Evolutionary conservation across 2,113 vertebrate species (phyloP), one percentile per base, ranked within the genome.

Genomic region (Condylura cristata): DNA sequence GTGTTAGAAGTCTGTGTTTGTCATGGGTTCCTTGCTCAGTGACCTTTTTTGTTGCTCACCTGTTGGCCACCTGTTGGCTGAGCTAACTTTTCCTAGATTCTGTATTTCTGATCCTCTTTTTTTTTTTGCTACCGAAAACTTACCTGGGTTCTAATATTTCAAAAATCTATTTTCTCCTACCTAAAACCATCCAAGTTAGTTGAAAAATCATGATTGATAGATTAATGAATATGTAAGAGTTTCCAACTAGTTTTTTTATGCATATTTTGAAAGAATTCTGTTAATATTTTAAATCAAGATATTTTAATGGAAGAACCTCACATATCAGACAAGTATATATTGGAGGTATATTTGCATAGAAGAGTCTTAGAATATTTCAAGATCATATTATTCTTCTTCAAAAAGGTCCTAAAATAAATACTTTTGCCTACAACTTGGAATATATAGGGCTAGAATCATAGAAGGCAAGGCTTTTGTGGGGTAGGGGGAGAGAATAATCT

Each of bases 131-230:
- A 82, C 18, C 8, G 4, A 78, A 92, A 95, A 95, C 44, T 71
- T 81, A 95, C 53, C 53, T 60, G 41, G 56, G 22, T 83, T 61
- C 24, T 51, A 83, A 44, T 76, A 91, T 56, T 76, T 93, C 56
- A 93, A 91, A 94, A 94, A 89, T 28, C 79, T 93, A 37, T 89
- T 89, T n/a, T 94, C 34, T 91, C 24, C 48, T 79, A 82, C 34
- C n/a, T 79, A 95, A 83, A 86, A 89, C 3, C 89, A 3, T 6
- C 39, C 74, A 75, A 75, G 28, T 61, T 91, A 70, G 14, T 48
- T 86, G 66, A 37, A 63, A 91, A 93, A 90, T 82, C 2, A 1
- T 85, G 51, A 16, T n/a, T 95, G n/a, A 48, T 76, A 84, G 13
- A 56, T 48, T 89, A 90, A 84, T 46, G 37, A 94, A 83, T 83